These are phyloP conservation scores for Cynoglossus semilaevis DNA, from an alignment of 2,113 vertebrate species.

Conservation along the genomic window DNA sequence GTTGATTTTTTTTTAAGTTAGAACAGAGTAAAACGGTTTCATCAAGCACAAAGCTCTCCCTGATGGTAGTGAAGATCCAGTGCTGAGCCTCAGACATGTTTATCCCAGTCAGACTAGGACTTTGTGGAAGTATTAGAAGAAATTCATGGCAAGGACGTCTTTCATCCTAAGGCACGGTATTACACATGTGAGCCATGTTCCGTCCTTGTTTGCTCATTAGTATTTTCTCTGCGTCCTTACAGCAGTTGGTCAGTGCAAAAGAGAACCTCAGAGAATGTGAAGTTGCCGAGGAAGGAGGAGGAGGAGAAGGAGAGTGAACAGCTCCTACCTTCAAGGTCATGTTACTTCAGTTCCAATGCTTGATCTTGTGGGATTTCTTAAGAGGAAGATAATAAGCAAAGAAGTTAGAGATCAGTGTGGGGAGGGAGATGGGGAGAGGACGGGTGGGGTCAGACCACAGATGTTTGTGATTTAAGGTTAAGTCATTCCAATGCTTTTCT, in stretches of 20 bases:
- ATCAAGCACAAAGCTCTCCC: not conserved
- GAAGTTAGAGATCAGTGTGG: not conserved
- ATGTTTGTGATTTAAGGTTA: no score
- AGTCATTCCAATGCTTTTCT: slow-evolving; percentile 1
- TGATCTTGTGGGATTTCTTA: not conserved
- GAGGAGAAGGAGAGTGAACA: slow-evolving; percentile 1
- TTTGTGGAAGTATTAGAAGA: not conserved
- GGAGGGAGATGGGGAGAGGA: no score
- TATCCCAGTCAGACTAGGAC: not conserved
- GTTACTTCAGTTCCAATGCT: not conserved
- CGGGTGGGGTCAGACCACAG: no score
- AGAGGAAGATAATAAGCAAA: not conserved
- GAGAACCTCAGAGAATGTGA: slow-evolving; percentile 8
- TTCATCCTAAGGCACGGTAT: not conserved
- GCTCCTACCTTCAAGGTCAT: slow-evolving; percentile 17
- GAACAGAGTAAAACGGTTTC: not conserved
- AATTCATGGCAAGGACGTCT: slow-evolving; percentile 1
- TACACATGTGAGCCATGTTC: slow-evolving; percentile 2
- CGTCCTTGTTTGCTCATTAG: slow-evolving; percentile 26
- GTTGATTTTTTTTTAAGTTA: no score
- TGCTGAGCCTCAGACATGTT: not conserved
- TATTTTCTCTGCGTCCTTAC: slow-evolving; percentile 34
- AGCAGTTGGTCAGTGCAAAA: slow-evolving; percentile 25
- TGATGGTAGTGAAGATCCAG: no score
- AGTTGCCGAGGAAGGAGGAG: slow-evolving; percentile 1